These are phyloP conservation scores for Priocnemis perturbator DNA, from an alignment of 2,888 invertebrate genomes.

Conservation along the genomic window DNA sequence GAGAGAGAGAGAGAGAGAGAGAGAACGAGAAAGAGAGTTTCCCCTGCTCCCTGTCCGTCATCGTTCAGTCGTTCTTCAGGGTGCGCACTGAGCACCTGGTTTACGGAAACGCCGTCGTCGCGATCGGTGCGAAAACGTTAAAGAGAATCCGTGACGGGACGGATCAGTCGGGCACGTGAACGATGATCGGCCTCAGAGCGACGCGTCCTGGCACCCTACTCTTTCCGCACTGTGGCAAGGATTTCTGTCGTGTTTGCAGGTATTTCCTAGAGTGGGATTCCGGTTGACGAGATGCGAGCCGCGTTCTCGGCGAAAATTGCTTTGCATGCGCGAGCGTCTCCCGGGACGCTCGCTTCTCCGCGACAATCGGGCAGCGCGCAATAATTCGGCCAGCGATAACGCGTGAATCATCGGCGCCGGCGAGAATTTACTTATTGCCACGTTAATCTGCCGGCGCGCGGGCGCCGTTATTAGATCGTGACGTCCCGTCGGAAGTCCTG, in stretches of 20 bases:
- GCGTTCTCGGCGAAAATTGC: too few species aligned
- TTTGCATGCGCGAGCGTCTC: too few species aligned
- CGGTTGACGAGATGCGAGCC: too few species aligned
- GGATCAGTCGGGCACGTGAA: conserved; percentile 17
- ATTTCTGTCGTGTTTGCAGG: conserved; percentile 68
- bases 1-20: conserved; percentile 13
- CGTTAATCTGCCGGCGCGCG: background rate
- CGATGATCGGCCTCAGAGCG: conserved; percentile 62
- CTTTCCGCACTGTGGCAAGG: conserved; percentile 65
- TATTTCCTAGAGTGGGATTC: conserved; percentile 39
- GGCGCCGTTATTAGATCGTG: background rate
- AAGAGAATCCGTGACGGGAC: conserved; percentile 47
- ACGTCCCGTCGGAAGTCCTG: conserved; percentile 10
- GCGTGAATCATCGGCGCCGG: background rate
- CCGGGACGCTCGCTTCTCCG: too few species aligned
- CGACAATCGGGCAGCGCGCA: too few species aligned
- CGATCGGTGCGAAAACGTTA: conserved; percentile 34
- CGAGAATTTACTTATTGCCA: background rate
- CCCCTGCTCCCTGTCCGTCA: conserved; percentile 53
- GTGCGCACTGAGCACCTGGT: conserved; percentile 53
- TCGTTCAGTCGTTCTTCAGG: conserved; percentile 60
- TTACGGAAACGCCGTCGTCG: conserved; percentile 34
- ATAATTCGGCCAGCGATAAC: background rate
- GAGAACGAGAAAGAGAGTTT: conserved; percentile 33
- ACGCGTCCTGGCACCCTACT: conserved; percentile 56